Evolutionary conservation across 2,888 invertebrate species (phyloP).

Genomic region (Metallyticus violacea): DNA sequence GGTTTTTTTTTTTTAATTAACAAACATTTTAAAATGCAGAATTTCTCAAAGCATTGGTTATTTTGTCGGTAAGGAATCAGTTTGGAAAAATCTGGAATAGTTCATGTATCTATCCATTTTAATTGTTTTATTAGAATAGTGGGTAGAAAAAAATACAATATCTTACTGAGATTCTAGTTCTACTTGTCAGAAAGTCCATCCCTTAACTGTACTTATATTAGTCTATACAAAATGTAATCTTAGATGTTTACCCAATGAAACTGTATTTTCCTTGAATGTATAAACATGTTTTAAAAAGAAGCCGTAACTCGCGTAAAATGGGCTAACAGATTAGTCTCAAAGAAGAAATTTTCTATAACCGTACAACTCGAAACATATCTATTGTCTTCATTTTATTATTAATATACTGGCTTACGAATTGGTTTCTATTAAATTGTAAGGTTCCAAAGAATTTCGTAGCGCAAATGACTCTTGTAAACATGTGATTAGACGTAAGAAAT

Average conservation of each 20-base stretch:
- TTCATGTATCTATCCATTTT: no score
- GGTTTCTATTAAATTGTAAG: not conserved
- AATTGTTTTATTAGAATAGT: not conserved
- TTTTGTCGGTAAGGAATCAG: no score
- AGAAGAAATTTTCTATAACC: not conserved
- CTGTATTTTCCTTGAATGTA: not conserved
- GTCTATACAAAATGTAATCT: not conserved
- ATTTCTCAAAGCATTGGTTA: no score
- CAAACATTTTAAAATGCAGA: no score
- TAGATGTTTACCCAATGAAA: not conserved
- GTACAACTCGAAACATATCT: not conserved
- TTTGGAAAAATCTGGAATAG: no score
- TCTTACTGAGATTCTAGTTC: not conserved
- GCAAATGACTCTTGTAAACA: no score
- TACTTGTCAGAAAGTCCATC: not conserved
- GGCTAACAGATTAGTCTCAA: no score
- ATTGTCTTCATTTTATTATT: not conserved
- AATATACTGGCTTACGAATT: no score
- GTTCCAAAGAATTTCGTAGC: no score
- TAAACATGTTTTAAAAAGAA: not conserved
- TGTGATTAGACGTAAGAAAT: no score
- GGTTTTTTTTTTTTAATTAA: not conserved
- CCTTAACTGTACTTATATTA: not conserved
- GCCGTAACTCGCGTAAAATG: not conserved
- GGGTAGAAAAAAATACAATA: not conserved